Base-by-base conservation (phyloP, 2,888 invertebrate species). In the Nomada fabriciana region DNA sequence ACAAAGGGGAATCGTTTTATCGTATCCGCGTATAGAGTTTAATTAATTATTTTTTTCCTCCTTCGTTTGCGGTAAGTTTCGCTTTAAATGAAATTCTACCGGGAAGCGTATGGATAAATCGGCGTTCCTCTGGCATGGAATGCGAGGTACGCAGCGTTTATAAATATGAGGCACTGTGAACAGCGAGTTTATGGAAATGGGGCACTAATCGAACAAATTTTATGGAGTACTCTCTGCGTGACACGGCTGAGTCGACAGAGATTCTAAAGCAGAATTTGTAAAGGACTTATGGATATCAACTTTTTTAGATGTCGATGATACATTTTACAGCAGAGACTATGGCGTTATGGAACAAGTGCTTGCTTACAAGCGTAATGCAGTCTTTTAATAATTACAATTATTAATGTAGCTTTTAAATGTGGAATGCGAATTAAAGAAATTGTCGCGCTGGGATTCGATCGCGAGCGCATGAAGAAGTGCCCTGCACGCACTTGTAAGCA, bases 181-280 rank as follows among this genome's bases (percentile, higher is more conserved):
- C 36, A 47, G 42, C 63, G 36, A 50, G 55, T 61, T 72, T 76
- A 63, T 55, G 55, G 36, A 60, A 55, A 72, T 47, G 47, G 52
- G 10, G 18, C 23, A 52, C 2, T 15, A 15, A 20, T 47, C 20
- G 52, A 71, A 55, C 15, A 13, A 50, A 63, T 72, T 72, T 50
- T 47, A 63, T n/a, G 23, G 23, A n/a, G 15, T 20, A 47, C 29
- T 7, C 7, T 25, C 15, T 36, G 18, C 2, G 5, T n/a, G 61
- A 53, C 52, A n/a, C 4, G n/a, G 47, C 59, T 42, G 59, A 47
- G 42, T 61, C 43, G 23, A 42, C 18, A 23, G 55, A 36, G 13
- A n/a, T 29, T 29, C 29, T 29, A 7, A 29, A 25, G 25, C 25
- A 25, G 25, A 25, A 29, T 29, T 29, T 29, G 0, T 29, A 7